Evolutionary conservation across 1,140 invertebrate species (phyloP).

Genomic region (Cepaea nemoralis): DNA sequence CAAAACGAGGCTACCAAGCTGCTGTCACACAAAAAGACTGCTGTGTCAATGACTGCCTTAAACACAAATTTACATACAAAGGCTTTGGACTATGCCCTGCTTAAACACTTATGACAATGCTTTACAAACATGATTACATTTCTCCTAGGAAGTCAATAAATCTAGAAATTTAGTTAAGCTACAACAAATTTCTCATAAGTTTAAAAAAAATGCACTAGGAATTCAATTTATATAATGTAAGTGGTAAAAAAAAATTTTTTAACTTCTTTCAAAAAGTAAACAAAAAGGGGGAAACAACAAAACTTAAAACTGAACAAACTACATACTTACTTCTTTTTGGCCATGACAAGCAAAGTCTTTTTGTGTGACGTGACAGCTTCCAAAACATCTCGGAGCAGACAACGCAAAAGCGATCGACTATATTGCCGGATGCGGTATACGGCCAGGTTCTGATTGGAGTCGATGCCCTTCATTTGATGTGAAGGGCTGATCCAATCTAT

Average conservation of each 20-base stretch:
- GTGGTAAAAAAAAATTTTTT: neutral
- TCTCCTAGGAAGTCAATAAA: neutral
- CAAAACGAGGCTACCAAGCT: neutral
- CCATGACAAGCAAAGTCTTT: constrained; percentile 21
- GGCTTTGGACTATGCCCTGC: neutral
- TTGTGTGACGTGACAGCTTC: constrained; percentile 33
- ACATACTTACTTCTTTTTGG: constrained; percentile 29
- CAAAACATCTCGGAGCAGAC: constrained; percentile 6
- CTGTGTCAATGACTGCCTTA: neutral
- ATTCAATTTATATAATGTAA: neutral
- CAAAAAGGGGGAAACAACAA: constrained; percentile 5
- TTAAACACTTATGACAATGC: neutral
- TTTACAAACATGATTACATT: neutral
- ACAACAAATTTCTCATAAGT: neutral
- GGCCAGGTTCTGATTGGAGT: constrained; percentile 16
- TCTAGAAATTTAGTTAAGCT: neutral
- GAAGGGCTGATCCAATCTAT: neutral
- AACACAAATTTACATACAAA: neutral
- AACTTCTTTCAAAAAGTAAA: neutral
- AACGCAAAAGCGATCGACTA: neutral
- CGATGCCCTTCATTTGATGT: neutral
- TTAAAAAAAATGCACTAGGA: neutral
- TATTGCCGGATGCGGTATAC: constrained; percentile 9
- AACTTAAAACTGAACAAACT: constrained; percentile 32
- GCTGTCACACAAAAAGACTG: constrained; percentile 31